phyloP scores from a whole-genome alignment of 2,797 vertebrate species.

The Sebastes dallii region DNA sequence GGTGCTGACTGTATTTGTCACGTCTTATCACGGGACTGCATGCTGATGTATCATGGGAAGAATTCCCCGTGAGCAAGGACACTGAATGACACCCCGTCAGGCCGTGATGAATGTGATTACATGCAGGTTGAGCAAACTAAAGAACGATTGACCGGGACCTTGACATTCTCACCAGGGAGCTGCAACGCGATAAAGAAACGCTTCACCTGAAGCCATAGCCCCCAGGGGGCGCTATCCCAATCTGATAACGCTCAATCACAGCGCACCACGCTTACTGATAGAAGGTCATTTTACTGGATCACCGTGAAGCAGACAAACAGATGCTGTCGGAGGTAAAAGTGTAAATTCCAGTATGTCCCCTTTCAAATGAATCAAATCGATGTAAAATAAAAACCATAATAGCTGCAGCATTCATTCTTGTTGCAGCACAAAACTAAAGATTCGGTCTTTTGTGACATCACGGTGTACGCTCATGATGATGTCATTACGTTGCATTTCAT shows the following conservation, averaged over 20 bases:
- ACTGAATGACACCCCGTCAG: constrained; percentile 46
- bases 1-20: constrained; percentile 33
- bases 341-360: background rate
- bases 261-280: background rate
- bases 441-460: too few species aligned
- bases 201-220: background rate
- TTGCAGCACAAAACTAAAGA: too few species aligned
- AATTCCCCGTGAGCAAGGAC: constrained; percentile 59
- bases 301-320: background rate
- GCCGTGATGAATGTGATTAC: constrained; percentile 59
- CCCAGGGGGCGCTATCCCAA: constrained; percentile 1
- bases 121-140: constrained; percentile 50
- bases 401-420: too few species aligned
- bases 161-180: constrained; percentile 44
- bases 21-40: constrained; percentile 35
- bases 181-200: background rate
- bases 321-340: background rate
- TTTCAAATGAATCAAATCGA: too few species aligned
- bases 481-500: too few species aligned
- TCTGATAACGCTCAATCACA: background rate
- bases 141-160: constrained; percentile 24
- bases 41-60: constrained; percentile 52
- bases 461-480: too few species aligned
- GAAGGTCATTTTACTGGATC: background rate
- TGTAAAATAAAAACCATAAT: too few species aligned